A percentile compares a stretch with the other conserved stretches of the same genome.
These are phyloP conservation scores for Hesperophylax magnus DNA, from an alignment of 1,140 invertebrate species.

Conservation along the genomic window DNA sequence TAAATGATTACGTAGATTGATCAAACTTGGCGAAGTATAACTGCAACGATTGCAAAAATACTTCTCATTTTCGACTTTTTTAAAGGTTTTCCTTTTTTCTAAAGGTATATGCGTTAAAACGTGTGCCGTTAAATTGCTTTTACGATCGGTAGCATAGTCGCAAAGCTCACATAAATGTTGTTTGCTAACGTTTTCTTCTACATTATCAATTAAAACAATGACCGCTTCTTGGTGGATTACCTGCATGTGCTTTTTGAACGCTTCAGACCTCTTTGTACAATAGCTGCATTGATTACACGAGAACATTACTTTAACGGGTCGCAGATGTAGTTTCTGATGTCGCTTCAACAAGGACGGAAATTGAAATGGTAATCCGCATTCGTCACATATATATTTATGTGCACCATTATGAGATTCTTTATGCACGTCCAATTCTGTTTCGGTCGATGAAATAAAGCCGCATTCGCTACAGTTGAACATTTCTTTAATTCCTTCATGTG, in stretches of 20 bases:
- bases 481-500: background rate
- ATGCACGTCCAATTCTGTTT: slow-evolving; percentile 9
- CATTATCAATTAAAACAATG: background rate
- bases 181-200: background rate
- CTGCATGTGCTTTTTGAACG: slow-evolving; percentile 9
- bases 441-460: slow-evolving; percentile 10
- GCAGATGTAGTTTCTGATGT: background rate
- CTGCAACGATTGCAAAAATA: slow-evolving; percentile 7
- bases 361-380: slow-evolving; percentile 5
- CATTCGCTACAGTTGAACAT: slow-evolving; percentile 2
- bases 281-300: slow-evolving; percentile 10
- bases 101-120: background rate
- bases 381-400: slow-evolving; percentile 21
- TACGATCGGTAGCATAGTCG: background rate
- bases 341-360: slow-evolving; percentile 1
- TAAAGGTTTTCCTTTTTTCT: background rate
- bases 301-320: background rate
- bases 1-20: slow-evolving; percentile 5
- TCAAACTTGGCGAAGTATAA: background rate
- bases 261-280: background rate
- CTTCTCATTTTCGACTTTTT: background rate
- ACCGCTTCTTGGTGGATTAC: background rate
- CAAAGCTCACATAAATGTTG: background rate
- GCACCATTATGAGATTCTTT: background rate
- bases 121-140: background rate